A percentile compares a stretch with the other conserved stretches of the same genome.
These are phyloP conservation scores for Eutolmus rufibarbis DNA, from an alignment of 2,888 invertebrate genomes.

Conservation along the genomic window DNA sequence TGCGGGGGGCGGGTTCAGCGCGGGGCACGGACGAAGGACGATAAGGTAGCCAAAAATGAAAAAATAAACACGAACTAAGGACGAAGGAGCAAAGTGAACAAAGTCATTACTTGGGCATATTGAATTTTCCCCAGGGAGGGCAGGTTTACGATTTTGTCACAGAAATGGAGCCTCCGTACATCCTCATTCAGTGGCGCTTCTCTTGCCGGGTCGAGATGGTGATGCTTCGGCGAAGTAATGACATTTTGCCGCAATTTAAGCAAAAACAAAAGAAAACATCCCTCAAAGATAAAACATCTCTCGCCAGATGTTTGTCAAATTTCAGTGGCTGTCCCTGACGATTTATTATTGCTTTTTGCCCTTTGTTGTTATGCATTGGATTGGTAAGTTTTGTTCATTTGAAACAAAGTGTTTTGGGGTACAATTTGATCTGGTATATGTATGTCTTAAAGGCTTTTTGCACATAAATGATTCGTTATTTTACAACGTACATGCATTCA, in stretches of 20 bases:
- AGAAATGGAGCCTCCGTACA: neutral
- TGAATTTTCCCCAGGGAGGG: conserved; percentile 45
- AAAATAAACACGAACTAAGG: conserved; percentile 39
- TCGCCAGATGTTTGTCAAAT: conserved; percentile 27
- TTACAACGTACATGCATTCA: neutral
- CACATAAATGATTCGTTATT: neutral
- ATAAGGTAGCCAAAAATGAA: conserved; percentile 4
- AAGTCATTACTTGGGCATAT: conserved; percentile 47
- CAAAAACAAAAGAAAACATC: conserved; percentile 6
- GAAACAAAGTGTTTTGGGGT: neutral
- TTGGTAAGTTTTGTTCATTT: neutral
- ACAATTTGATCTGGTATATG: neutral
- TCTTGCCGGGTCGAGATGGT: neutral
- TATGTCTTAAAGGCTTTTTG: neutral
- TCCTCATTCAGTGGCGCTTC: neutral
- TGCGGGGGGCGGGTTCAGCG: neutral
- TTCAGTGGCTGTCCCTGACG: neutral
- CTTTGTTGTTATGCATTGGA: neutral
- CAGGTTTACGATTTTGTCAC: conserved; percentile 46
- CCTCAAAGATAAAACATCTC: neutral
- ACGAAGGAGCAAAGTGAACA: conserved; percentile 44
- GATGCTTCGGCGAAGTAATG: conserved; percentile 7
- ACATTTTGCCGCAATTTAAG: conserved; percentile 24
- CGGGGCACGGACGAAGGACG: neutral
- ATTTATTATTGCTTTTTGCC: neutral